Base-by-base conservation (phyloP, 2,113 vertebrate genomes). In the Xenopus borealis region DNA sequence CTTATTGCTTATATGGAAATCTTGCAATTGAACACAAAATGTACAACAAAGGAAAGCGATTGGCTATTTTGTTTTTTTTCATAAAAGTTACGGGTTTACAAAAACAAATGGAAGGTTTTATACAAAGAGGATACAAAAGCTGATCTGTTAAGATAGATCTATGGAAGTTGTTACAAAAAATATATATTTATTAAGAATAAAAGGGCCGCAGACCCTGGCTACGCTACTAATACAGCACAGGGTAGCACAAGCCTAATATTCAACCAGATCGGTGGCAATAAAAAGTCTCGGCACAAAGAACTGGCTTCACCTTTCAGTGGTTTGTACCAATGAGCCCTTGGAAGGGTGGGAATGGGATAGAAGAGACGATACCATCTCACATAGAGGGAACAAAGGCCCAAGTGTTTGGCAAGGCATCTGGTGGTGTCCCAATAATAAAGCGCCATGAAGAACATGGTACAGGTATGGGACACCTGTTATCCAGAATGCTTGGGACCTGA, bases 1-100 rank as follows among this genome's bases (percentile, higher is more conserved):
- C 85, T 92, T 93, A 93, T 88, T 87, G 87, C 86, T 80, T 84
- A 88, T 84, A 71, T 65, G 79, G 78, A 89, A 84, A 82, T 85
- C 86, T 86, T 80, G 72, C 55, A 83, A 75, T 79, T 82, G 71
- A 46, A 45, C 64, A 30, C 46, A 79, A 85, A 88, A 89, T 88
- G 80, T 90, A 92, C 88, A 89, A 86, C 83, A 72, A n/a, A 19
- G 16, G 18, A 11, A 76, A 77, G 88, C 84, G 68, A 85, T 82
- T 80, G 77, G 75, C 73, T 71, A 79, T 79, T 80, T 27, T 27
- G 1, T 27, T 27, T 27, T 27, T 27, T 27, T 27, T 27, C 3
- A 27, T 86, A 88, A 87, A 90, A 88, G 88, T 85, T 83, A 75
- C 63, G 86, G 62, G 80, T 44, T 0, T 86, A 85, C 88, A 90